Evolutionary conservation across 2,797 vertebrate genomes (phyloP).

Genomic region (Oryzias dopingdopingensis): DNA sequence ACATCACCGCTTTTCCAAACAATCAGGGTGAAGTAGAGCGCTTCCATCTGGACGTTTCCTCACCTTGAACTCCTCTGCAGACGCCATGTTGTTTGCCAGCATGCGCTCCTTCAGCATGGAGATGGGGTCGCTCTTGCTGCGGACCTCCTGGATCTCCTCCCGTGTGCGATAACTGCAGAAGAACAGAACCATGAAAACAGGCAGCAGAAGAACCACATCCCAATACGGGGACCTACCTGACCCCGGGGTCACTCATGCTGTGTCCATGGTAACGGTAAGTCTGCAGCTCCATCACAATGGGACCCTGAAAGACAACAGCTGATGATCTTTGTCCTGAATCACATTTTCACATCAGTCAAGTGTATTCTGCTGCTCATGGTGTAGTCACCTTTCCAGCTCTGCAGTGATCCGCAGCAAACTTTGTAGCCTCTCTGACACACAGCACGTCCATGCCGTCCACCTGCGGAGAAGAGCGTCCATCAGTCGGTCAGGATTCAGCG

Average conservation of each 20-base stretch:
- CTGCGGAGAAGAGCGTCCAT: slow-evolving; percentile 53
- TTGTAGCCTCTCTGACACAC: slow-evolving; percentile 88
- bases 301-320: slow-evolving; percentile 77
- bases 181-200: not conserved
- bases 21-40: no score
- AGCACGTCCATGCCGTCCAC: slow-evolving; percentile 95
- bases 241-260: slow-evolving; percentile 94
- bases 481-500: no score
- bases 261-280: slow-evolving; percentile 97
- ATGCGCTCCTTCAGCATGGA: slow-evolving; percentile 87
- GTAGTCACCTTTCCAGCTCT: slow-evolving; percentile 87
- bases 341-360: no score
- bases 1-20: no score
- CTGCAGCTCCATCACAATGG: slow-evolving; percentile 93
- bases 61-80: slow-evolving; percentile 88
- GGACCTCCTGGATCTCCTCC: slow-evolving; percentile 90
- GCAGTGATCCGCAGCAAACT: slow-evolving; percentile 89
- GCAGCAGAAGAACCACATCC: not conserved
- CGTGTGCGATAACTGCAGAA: slow-evolving; percentile 85
- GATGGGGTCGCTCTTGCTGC: slow-evolving; percentile 92
- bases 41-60: not conserved
- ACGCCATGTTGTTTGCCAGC: slow-evolving; percentile 85
- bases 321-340: not conserved
- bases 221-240: slow-evolving; percentile 80
- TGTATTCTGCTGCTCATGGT: no score